phyloP scores from a whole-genome alignment of 1,140 invertebrate species.

The Formica selysi region DNA sequence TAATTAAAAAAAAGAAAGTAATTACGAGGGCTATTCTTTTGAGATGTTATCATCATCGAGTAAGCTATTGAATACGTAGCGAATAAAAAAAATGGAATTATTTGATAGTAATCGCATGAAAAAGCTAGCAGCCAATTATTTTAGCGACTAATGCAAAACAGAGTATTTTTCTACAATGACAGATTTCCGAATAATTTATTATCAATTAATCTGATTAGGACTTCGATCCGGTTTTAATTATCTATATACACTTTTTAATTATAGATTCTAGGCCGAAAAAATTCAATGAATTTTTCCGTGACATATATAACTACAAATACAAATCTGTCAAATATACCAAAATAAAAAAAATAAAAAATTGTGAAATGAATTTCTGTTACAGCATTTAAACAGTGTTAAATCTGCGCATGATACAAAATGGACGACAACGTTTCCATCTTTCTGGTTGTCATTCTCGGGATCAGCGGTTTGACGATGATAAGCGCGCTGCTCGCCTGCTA shows the following conservation, averaged over 20 bases:
- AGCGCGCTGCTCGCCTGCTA: constrained; percentile 77
- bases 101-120: neutral
- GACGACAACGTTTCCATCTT: constrained; percentile 77
- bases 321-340: neutral
- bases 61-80: neutral
- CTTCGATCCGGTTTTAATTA: neutral
- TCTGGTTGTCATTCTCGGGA: constrained; percentile 76
- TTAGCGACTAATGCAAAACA: too few relatives aligned
- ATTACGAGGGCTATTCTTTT: neutral
- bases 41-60: neutral
- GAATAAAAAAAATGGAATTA: neutral
- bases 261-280: neutral
- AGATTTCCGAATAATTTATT: constrained; percentile 3
- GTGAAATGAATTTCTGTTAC: constrained; percentile 48
- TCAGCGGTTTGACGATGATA: constrained; percentile 77
- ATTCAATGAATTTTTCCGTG: neutral
- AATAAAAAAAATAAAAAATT: neutral
- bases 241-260: neutral
- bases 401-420: constrained; percentile 58
- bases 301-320: neutral
- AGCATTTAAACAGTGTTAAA: constrained; percentile 23
- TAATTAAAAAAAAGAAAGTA: too few relatives aligned
- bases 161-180: neutral
- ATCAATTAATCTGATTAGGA: neutral
- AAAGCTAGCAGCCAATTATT: neutral